These are phyloP conservation scores for Enteromius unitaeniatus DNA, from an alignment of 2,797 vertebrate genomes.

Conservation along the genomic window DNA sequence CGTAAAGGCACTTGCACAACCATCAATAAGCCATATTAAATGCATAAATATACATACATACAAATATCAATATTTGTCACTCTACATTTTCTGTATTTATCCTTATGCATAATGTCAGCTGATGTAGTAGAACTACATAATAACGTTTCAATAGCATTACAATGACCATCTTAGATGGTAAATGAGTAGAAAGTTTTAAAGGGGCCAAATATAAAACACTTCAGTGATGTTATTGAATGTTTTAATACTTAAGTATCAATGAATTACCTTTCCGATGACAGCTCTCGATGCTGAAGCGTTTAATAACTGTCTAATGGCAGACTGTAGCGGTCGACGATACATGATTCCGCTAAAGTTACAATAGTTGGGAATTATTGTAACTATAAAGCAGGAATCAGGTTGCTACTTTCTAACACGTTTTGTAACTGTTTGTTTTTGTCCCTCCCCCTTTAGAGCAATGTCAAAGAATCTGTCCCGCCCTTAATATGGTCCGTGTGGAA, in stretches of 20 bases:
- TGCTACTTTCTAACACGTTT: conserved; percentile 57
- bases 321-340: conserved; percentile 78
- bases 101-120: not conserved
- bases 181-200: not conserved
- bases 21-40: not conserved
- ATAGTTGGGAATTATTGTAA: conserved; percentile 27
- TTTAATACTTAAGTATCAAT: not conserved
- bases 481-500: conserved; percentile 60
- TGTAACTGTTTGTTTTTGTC: conserved; percentile 61
- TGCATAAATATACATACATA: not conserved
- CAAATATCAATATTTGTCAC: not conserved
- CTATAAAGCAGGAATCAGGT: conserved; percentile 56
- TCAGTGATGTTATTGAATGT: not conserved
- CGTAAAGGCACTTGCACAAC: not conserved
- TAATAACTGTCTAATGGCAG: conserved; percentile 63
- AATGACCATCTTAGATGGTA: not conserved
- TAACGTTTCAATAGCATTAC: too few species aligned
- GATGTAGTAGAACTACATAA: not conserved
- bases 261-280: conserved; percentile 71
- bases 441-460: conserved; percentile 70
- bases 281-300: conserved; percentile 63
- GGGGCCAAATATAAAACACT: not conserved
- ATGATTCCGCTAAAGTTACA: conserved; percentile 68
- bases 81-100: not conserved
- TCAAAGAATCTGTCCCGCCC: conserved; percentile 73